These are phyloP conservation scores for Tetrapedia diversipes DNA, from an alignment of 2,888 invertebrate species.

Conservation along the genomic window DNA sequence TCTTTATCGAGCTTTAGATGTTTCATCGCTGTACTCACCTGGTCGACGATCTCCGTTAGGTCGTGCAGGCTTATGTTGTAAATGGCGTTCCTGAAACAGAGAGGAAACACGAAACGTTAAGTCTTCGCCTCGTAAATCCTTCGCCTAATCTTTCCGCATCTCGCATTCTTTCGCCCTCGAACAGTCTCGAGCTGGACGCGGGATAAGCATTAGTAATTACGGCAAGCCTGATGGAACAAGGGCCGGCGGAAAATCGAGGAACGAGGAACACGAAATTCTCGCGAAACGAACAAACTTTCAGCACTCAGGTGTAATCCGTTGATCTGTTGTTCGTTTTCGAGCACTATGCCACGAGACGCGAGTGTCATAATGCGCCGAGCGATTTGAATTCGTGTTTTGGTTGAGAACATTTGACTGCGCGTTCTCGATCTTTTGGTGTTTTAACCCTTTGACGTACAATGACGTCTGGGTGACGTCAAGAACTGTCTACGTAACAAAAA, in stretches of 20 bases:
- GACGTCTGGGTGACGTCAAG: too few relatives aligned
- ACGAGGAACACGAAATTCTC: neutral
- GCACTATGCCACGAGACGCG: neutral
- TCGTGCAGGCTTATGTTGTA: slow-evolving; percentile 95
- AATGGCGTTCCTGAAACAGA: slow-evolving; percentile 89
- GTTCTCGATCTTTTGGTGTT: too few relatives aligned
- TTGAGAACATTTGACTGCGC: neutral
- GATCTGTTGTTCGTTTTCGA: neutral
- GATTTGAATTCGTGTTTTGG: neutral
- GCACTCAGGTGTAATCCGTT: neutral
- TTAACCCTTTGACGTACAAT: too few relatives aligned
- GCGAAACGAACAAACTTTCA: neutral
- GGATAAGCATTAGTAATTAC: slow-evolving; percentile 66
- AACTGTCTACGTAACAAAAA: too few relatives aligned
- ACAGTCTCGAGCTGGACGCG: slow-evolving; percentile 42
- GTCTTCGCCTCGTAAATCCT: slow-evolving; percentile 62
- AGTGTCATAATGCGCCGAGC: neutral
- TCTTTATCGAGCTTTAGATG: slow-evolving; percentile 36
- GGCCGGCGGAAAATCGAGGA: neutral
- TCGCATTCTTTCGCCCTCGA: slow-evolving; percentile 32
- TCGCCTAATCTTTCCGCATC: slow-evolving; percentile 59
- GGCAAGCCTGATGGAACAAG: slow-evolving; percentile 36
- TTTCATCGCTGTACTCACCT: slow-evolving; percentile 84
- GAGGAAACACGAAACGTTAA: slow-evolving; percentile 72
- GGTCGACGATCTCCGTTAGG: slow-evolving; percentile 89